Evolutionary conservation across 2,888 invertebrate genomes (phyloP).

Genomic region (Thereva nobilitata): DNA sequence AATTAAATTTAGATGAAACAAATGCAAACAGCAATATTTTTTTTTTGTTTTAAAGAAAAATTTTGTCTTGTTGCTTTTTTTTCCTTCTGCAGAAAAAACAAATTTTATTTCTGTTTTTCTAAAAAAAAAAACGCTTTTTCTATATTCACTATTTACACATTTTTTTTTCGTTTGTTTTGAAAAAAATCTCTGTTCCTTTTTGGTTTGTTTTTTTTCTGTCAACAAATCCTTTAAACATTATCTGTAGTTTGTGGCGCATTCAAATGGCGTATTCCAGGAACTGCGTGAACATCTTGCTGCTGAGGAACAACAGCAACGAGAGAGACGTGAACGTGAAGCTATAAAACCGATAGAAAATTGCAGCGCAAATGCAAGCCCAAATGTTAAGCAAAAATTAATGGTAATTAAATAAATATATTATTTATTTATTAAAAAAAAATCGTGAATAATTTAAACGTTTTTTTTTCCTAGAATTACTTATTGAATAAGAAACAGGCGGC

Average conservation of each 20-base stretch:
- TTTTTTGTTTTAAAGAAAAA: background rate
- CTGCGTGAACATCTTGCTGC: slow-evolving; percentile 85
- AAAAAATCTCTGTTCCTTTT: slow-evolving; percentile 38
- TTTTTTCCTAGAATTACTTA: slow-evolving; percentile 68
- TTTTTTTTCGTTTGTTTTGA: slow-evolving; percentile 24
- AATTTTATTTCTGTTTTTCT: too few species aligned
- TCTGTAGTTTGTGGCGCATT: slow-evolving; percentile 59
- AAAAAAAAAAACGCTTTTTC: slow-evolving; percentile 19
- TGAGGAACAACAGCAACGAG: slow-evolving; percentile 74
- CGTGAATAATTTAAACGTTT: slow-evolving; percentile 1
- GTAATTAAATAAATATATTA: slow-evolving; percentile 57
- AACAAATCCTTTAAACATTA: slow-evolving; percentile 51
- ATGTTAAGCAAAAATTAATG: slow-evolving; percentile 94
- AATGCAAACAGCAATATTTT: background rate
- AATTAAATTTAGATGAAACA: too few species aligned
- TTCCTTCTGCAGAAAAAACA: too few species aligned
- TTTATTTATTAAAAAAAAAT: slow-evolving; percentile 1
- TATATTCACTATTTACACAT: slow-evolving; percentile 36
- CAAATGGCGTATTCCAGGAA: slow-evolving; percentile 66
- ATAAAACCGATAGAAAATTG: slow-evolving; percentile 94
- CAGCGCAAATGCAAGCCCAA: slow-evolving; percentile 93
- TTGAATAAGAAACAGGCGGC: slow-evolving; percentile 81
- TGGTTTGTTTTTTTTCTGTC: slow-evolving; percentile 46
- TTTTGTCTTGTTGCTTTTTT: background rate
- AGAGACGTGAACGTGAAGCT: slow-evolving; percentile 79